phyloP scores from a whole-genome alignment of 2,888 invertebrate species.

The Deilephila elpenor region DNA sequence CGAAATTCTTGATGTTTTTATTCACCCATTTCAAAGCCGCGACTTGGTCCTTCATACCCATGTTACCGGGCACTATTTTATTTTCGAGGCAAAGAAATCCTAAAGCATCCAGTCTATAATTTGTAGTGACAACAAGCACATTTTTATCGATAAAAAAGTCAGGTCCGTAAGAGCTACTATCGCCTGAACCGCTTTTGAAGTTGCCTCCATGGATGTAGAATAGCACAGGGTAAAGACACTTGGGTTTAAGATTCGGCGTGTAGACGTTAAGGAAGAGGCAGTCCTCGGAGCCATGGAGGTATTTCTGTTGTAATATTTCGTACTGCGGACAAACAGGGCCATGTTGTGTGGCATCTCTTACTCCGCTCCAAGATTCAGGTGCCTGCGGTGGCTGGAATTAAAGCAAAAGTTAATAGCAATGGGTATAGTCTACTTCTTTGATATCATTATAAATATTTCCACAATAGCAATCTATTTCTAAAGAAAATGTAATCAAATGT shows the following conservation, averaged over 20 bases:
- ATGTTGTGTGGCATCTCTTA: slow-evolving; percentile 58
- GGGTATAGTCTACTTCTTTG: too few species aligned
- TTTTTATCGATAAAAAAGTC: slow-evolving; percentile 56
- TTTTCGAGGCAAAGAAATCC: slow-evolving; percentile 57
- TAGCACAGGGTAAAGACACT: slow-evolving; percentile 56
- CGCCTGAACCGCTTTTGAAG: slow-evolving; percentile 55
- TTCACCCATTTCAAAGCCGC: slow-evolving; percentile 56
- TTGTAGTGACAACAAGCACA: slow-evolving; percentile 60
- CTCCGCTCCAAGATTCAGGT: slow-evolving; percentile 55
- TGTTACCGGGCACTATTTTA: slow-evolving; percentile 58
- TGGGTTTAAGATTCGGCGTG: slow-evolving; percentile 48
- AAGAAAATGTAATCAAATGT: too few species aligned
- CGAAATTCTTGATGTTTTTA: slow-evolving; percentile 53
- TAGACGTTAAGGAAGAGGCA: slow-evolving; percentile 66
- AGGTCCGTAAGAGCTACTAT: slow-evolving; percentile 54
- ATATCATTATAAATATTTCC: too few species aligned
- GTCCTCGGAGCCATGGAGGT: slow-evolving; percentile 54
- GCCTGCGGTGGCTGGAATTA: slow-evolving; percentile 23
- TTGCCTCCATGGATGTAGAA: slow-evolving; percentile 66
- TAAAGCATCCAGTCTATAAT: slow-evolving; percentile 57
- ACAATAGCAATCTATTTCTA: too few species aligned
- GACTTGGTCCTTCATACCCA: slow-evolving; percentile 60
- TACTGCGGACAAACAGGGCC: slow-evolving; percentile 59
- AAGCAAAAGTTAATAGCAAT: too few species aligned
- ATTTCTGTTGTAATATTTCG: slow-evolving; percentile 48